Base-by-base conservation (phyloP, 2,113 vertebrate species). In the Ceratotherium simum region DNA sequence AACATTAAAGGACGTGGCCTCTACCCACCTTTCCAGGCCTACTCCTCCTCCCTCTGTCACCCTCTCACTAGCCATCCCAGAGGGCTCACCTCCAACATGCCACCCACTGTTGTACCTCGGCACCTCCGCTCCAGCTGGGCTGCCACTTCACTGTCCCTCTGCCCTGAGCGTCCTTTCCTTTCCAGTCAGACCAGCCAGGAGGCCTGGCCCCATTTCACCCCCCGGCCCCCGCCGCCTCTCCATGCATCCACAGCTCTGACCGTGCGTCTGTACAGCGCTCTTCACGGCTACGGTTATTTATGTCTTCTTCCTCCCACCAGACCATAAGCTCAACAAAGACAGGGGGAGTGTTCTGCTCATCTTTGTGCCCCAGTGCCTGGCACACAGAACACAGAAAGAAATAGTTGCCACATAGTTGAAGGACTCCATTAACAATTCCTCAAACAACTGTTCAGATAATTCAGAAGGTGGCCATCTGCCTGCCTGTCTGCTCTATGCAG, bases 201-300 rank as follows among this genome's bases (percentile, higher is more conserved):
- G 31, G 8, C 46, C 82, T 11, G 4, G 81, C 31, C 62, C 3
- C 2, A 4, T 25, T 20, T n/a, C 39, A 39, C 51, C 54, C 51
- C 51, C 31, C 72, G 16, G 2, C 73, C 25, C 12, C 8, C 11
- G 1, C 27, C 5, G 5, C 64, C 27, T 58, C 33, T 25, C 14
- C 9, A 51, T 42, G 36, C 12, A 4, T 9, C 8, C 39, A 9
- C 23, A 39, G 6, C 8, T 36, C 65, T 7, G 14, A 17, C 25
- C 4, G 27, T 0, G 0, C n/a, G 14, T 3, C 10, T 17, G 23
- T 2, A 11, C 9, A 13, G 5, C 8, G 0, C 51, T 75, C 62
- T 0, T 21, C 25, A 1, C 8, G 10, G 8, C 7, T 3, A 20
- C 6, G n/a, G 16, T 36, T 9, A 4, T 2, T 8, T 1, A 13